Evolutionary conservation across 1,140 invertebrate genomes (phyloP).

Genomic region (Lanistes nyassanus): DNA sequence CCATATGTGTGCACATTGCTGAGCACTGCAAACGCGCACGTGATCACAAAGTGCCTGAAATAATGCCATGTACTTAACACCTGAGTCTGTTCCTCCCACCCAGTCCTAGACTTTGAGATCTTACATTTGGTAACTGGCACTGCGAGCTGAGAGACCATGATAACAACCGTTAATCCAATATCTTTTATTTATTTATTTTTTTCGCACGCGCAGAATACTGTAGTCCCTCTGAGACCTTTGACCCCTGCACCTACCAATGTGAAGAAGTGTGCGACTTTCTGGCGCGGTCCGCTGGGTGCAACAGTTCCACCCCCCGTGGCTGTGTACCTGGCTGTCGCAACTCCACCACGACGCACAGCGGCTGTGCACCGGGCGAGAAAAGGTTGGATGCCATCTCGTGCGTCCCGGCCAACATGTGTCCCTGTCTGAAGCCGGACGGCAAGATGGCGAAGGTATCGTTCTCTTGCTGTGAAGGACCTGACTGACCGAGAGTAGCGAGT

Average conservation of each 20-base stretch:
- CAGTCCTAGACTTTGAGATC: too few relatives aligned
- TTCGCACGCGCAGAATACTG: conserved; percentile 38
- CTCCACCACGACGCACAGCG: background rate
- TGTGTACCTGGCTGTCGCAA: conserved; percentile 48
- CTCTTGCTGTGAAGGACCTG: too few relatives aligned
- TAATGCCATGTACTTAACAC: too few relatives aligned
- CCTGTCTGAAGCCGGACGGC: conserved; percentile 55
- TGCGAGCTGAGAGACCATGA: too few relatives aligned
- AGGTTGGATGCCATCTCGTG: conserved; percentile 42
- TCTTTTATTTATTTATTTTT: too few relatives aligned
- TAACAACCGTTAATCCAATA: too few relatives aligned
- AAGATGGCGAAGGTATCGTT: conserved; percentile 44
- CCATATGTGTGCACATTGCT: too few relatives aligned
- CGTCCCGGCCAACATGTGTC: conserved; percentile 43
- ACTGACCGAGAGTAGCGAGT: too few relatives aligned
- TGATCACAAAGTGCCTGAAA: too few relatives aligned
- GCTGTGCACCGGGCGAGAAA: conserved; percentile 40
- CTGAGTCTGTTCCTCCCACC: too few relatives aligned
- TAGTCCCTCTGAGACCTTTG: conserved; percentile 40
- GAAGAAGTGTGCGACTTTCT: conserved; percentile 45
- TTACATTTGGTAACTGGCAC: too few relatives aligned
- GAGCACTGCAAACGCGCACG: too few relatives aligned
- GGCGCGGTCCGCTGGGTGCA: conserved; percentile 34
- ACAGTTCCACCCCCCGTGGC: conserved; percentile 18
- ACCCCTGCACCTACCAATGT: conserved; percentile 47